Percentiles rank a stretch among this genome's conserved stretches.
phyloP scores from a whole-genome alignment of 1,140 invertebrate genomes.

The Drosophila ambigua region DNA sequence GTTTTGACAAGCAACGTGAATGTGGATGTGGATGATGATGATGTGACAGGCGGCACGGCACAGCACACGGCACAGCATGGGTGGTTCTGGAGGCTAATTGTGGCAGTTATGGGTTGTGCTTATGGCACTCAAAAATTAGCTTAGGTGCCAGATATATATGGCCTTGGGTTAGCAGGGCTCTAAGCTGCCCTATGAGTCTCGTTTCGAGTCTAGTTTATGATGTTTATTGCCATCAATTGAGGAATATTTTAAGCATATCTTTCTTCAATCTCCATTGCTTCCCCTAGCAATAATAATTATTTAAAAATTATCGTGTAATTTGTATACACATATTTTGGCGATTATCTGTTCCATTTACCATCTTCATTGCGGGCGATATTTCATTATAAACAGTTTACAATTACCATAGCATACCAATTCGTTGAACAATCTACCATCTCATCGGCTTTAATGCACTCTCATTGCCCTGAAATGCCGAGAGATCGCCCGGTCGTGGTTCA shows the following conservation, averaged over 20 bases:
- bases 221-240: too few species aligned
- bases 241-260: not conserved
- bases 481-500: constrained; percentile 15
- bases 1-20: constrained; percentile 27
- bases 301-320: not conserved
- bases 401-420: constrained; percentile 33
- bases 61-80: constrained; percentile 18
- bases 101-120: constrained; percentile 23
- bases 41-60: constrained; percentile 43
- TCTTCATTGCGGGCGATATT: not conserved
- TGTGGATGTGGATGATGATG: constrained; percentile 17
- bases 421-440: constrained; percentile 23
- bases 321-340: not conserved
- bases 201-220: too few species aligned
- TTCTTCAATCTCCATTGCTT: not conserved
- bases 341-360: not conserved
- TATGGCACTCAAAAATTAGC: not conserved
- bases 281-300: too few species aligned
- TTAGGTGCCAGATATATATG: not conserved
- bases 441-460: constrained; percentile 48
- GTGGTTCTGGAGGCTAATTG: constrained; percentile 51
- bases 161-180: constrained; percentile 4
- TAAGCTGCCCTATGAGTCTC: too few species aligned
- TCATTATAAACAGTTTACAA: constrained; percentile 18
- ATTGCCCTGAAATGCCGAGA: constrained; percentile 38